A percentile compares a stretch with the other conserved stretches of the same genome.
Conservation (phyloP, 2,888 invertebrate species). For the Calephelis perditalis region DNA sequence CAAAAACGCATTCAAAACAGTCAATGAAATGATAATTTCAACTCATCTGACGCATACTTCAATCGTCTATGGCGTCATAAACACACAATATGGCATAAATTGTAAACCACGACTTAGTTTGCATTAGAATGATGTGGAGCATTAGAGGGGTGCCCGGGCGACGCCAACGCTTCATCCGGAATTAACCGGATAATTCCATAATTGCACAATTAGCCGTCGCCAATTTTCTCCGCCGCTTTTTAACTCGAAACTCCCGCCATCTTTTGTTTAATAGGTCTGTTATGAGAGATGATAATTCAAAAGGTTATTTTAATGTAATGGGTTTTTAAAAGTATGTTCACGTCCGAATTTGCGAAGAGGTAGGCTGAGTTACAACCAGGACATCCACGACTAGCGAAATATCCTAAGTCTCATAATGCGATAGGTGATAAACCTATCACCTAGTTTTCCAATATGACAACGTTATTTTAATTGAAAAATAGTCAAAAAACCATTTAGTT, state of each 20-base stretch:
- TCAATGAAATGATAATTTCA: not conserved
- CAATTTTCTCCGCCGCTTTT: slow-evolving; percentile 55
- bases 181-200: slow-evolving; percentile 73
- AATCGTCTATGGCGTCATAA: slow-evolving; percentile 38
- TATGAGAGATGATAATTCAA: not conserved
- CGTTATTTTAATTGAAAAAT: too few species aligned
- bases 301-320: too few species aligned
- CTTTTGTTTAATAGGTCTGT: not conserved
- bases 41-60: slow-evolving; percentile 19
- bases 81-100: slow-evolving; percentile 57
- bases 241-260: not conserved
- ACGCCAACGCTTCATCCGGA: slow-evolving; percentile 62
- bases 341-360: too few species aligned
- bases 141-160: slow-evolving; percentile 33
- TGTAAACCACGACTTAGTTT: slow-evolving; percentile 54
- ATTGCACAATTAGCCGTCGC: slow-evolving; percentile 67
- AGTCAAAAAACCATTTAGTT: too few species aligned
- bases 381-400: too few species aligned
- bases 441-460: too few species aligned
- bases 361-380: too few species aligned
- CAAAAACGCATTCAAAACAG: too few species aligned
- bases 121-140: slow-evolving; percentile 55
- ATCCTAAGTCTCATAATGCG: too few species aligned
- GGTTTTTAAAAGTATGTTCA: too few species aligned
- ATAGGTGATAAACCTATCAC: too few species aligned